Conservation (phyloP, 2,888 invertebrate genomes). For the Maniola hyperantus region DNA sequence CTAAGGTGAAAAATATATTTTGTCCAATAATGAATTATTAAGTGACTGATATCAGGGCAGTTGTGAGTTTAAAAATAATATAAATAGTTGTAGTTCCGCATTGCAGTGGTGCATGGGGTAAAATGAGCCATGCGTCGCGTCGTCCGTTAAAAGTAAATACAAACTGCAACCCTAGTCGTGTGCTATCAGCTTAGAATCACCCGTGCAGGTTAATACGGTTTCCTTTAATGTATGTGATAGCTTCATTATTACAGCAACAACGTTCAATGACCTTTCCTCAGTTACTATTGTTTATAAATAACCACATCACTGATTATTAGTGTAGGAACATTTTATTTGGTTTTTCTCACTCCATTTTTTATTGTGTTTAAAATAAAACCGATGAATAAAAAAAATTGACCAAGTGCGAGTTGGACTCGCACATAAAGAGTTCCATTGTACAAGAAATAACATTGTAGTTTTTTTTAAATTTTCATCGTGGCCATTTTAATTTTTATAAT, state of each 20-base stretch:
- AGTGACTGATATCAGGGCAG: no score
- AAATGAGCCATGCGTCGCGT: constrained; percentile 7
- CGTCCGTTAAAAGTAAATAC: constrained; percentile 13
- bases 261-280: constrained; percentile 6
- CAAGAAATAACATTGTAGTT: no score
- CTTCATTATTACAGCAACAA: constrained; percentile 3
- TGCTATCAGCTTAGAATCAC: constrained; percentile 20
- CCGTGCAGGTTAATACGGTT: constrained; percentile 9
- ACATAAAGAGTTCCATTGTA: no score
- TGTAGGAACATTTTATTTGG: background rate
- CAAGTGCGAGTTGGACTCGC: no score
- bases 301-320: background rate
- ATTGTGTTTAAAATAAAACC: background rate
- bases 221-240: constrained; percentile 17
- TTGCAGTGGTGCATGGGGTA: constrained; percentile 24
- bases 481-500: no score
- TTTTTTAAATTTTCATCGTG: no score
- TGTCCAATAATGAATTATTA: no score
- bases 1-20: no score
- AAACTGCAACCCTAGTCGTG: constrained; percentile 14
- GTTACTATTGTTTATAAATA: background rate
- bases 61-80: background rate
- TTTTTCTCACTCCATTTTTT: background rate
- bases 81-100: constrained; percentile 1
- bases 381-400: no score